phyloP scores from a whole-genome alignment of 2,888 invertebrate species.

The Hymenopus coronatus region DNA sequence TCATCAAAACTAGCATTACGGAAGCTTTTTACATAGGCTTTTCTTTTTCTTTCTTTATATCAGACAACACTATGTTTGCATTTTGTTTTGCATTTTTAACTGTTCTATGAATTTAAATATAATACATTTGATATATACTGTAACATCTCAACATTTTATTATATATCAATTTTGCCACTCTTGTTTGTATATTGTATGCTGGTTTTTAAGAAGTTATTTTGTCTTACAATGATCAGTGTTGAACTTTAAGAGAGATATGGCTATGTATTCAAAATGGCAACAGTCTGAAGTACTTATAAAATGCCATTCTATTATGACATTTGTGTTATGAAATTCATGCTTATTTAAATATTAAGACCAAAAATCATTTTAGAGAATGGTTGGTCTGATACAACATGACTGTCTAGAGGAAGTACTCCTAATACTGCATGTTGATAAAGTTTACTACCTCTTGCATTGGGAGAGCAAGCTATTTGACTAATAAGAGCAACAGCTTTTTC shows the following conservation, averaged over 20 bases:
- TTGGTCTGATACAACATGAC: no score
- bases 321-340: no score
- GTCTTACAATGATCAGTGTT: background rate
- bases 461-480: no score
- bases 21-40: background rate
- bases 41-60: background rate
- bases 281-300: background rate
- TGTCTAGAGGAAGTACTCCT: no score
- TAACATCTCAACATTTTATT: no score
- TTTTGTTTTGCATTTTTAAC: background rate
- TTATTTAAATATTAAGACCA: no score
- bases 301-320: no score
- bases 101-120: background rate
- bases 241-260: background rate
- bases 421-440: no score
- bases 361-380: no score
- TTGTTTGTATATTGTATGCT: background rate
- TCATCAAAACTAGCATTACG: background rate
- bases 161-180: no score
- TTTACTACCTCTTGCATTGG: no score
- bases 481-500: no score
- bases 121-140: background rate
- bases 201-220: background rate
- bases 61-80: background rate
- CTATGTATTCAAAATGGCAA: background rate